Conservation (phyloP, 2,113 vertebrate species). For the Zingel zingel region DNA sequence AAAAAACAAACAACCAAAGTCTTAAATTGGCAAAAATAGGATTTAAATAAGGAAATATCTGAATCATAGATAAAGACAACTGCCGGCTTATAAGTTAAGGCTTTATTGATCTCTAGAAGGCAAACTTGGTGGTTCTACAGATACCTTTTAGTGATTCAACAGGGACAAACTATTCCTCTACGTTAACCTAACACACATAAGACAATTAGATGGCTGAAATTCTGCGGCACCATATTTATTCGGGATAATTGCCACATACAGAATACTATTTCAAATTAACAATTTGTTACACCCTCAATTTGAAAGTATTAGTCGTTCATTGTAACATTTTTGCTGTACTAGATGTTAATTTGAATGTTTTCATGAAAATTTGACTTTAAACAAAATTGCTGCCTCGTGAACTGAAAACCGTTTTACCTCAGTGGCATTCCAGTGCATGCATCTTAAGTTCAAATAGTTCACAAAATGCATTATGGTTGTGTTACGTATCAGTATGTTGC, state of each 20-base stretch:
- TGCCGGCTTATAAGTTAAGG: too few species aligned
- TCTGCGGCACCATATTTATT: not conserved
- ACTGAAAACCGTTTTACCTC: slow-evolving; percentile 34
- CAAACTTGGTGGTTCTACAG: slow-evolving; percentile 1
- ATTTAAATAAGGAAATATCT: not conserved
- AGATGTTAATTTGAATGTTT: slow-evolving; percentile 28
- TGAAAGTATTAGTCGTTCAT: not conserved
- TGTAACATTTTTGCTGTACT: slow-evolving; percentile 1
- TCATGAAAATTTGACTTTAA: not conserved
- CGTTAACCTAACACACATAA: not conserved
- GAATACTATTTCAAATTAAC: not conserved
- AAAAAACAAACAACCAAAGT: not conserved
- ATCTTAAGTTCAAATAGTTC: slow-evolving; percentile 15
- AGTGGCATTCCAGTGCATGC: slow-evolving; percentile 43
- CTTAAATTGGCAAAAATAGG: not conserved
- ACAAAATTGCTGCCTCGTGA: slow-evolving; percentile 7
- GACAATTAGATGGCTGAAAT: not conserved
- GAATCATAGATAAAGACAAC: too few species aligned
- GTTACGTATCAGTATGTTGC: slow-evolving; percentile 8
- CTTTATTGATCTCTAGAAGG: too few species aligned
- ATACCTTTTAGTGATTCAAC: not conserved
- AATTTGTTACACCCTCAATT: not conserved
- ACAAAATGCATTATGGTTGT: slow-evolving; percentile 21
- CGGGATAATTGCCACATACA: not conserved
- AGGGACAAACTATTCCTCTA: not conserved